Evolutionary conservation across 1,140 invertebrate species (phyloP).

Genomic region (Lutraria rhynchaena): DNA sequence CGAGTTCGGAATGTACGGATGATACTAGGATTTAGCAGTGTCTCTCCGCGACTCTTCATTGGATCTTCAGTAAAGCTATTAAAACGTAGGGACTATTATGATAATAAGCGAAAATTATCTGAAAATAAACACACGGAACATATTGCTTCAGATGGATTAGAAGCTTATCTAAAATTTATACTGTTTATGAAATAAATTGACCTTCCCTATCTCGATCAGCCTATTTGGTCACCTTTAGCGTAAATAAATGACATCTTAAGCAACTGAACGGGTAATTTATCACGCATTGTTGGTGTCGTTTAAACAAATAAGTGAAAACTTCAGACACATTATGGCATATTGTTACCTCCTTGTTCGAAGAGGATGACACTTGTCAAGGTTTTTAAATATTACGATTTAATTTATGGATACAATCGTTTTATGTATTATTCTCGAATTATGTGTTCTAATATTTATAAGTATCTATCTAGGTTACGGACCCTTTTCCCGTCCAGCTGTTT

Average conservation of each 20-base stretch:
- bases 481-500: too few relatives aligned
- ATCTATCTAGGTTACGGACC: too few relatives aligned
- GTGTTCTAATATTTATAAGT: too few relatives aligned
- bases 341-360: too few relatives aligned
- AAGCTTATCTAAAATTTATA: conserved; percentile 25
- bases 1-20: conserved; percentile 10
- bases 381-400: too few relatives aligned
- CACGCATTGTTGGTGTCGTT: conserved; percentile 15
- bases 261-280: conserved; percentile 20
- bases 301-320: too few relatives aligned
- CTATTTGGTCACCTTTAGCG: conserved; percentile 22
- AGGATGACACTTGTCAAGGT: too few relatives aligned
- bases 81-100: conserved; percentile 10
- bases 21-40: background rate
- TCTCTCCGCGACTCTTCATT: background rate
- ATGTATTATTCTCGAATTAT: too few relatives aligned
- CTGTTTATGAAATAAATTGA: conserved; percentile 40
- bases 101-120: conserved; percentile 22
- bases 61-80: conserved; percentile 27
- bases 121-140: conserved; percentile 15
- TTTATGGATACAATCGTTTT: too few relatives aligned
- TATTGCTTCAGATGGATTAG: conserved; percentile 24
- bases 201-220: conserved; percentile 27
- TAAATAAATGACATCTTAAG: conserved; percentile 44
- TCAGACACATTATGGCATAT: too few relatives aligned